Evolutionary conservation across 1,140 invertebrate genomes (phyloP), one percentile per base, ranked within the genome.

Genomic region (Brachionus sp.): DNA sequence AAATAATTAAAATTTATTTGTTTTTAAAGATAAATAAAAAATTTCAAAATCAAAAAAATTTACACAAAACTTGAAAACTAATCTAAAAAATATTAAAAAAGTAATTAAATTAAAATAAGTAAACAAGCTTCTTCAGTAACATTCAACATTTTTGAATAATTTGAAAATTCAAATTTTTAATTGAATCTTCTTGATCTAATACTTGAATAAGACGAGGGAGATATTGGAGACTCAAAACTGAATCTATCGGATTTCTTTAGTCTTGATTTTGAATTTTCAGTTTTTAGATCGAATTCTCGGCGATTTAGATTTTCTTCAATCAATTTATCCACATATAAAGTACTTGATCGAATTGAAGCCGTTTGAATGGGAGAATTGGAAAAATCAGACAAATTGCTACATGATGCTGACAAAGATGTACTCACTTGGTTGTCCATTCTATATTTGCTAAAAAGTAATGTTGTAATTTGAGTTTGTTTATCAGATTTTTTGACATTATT

Each of bases 401-500:
- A 75, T n/a, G 70, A 75, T 16, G 70, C 37, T 35, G 70, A 75
- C 70, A 75, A 2, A 2, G 70, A n/a, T 23, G 70, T 44, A 16
- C 4, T 16, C 23, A 37, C 39, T 23, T 44, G 7, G 25, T 39
- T 29, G 9, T 75, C 70, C 16, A 75, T 23, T 44, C 25, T 75
- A 13, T 33, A 75, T 46, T 42, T 29, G 42, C 70, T 75, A 19
- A 39, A 75, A 5, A 75, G 25, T 19, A 75, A 44, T 25, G 70
- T 75, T 9, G 70, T 75, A 44, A 75, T 75, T 75, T 75, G 70
- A 75, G 70, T 75, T 35, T 75, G 70, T 46, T 75, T 75, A 75
- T 75, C 70, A 44, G 37, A 75, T 75, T 75, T 75, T 23, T 19
- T 44, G 4, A 75, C 19, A 75, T 75, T 44, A 12, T 75, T 75